Conservation (phyloP, 2,113 vertebrate species). For the Tilapia sparmanii region DNA sequence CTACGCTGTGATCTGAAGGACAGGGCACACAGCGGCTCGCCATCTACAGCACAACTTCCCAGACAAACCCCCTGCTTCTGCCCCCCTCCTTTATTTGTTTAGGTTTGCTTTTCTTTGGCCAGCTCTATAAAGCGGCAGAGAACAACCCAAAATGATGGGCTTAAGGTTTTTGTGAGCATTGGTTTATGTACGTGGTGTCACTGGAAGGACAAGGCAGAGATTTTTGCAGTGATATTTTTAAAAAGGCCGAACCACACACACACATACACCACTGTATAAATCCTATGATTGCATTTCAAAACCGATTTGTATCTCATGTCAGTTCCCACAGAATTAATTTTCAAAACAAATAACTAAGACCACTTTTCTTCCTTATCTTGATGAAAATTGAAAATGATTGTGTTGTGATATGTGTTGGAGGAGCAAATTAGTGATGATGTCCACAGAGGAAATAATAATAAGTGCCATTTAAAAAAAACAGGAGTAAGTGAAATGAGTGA, state of each 20-base stretch:
- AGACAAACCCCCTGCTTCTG: constrained; percentile 5
- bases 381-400: constrained; percentile 8
- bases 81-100: constrained; percentile 13
- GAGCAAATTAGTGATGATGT: neutral
- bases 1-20: constrained; percentile 42
- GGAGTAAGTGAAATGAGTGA: neutral
- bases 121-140: constrained; percentile 20
- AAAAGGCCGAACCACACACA: constrained; percentile 14
- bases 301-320: constrained; percentile 27
- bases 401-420: neutral
- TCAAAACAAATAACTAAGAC: neutral
- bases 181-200: constrained; percentile 72
- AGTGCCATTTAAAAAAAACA: neutral
- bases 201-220: constrained; percentile 64
- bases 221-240: constrained; percentile 37
- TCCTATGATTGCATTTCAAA: constrained; percentile 33
- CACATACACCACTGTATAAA: constrained; percentile 14
- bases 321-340: constrained; percentile 14
- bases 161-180: constrained; percentile 55
- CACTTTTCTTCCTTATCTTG: constrained; percentile 3
- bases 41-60: constrained; percentile 8
- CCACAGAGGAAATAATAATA: neutral
- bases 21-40: neutral
- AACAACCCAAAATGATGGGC: constrained; percentile 37
- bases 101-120: constrained; percentile 45